Evolutionary conservation across 2,113 vertebrate species (phyloP), one percentile per base, ranked within the genome.

Genomic region (Condylura cristata): DNA sequence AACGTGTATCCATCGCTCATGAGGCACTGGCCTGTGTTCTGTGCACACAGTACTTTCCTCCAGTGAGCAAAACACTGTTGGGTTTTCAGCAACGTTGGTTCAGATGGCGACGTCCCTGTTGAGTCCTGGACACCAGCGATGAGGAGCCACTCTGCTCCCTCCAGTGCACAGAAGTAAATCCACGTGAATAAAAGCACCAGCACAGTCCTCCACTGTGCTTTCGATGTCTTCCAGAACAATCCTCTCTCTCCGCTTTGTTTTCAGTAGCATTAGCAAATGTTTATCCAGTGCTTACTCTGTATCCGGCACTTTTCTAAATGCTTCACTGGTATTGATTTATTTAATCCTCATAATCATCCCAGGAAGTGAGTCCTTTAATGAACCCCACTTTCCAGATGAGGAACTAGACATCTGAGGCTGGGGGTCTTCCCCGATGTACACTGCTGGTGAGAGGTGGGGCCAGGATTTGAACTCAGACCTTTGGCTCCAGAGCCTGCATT

Each of bases 61-160:
- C 16, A 14, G 6, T 24, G 39, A 63, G 85, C 20, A 30, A 17
- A 20, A 28, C 6, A 18, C 2, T 30, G 26, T 7, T 37, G 32
- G 7, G 5, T 51, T 37, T 46, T n/a, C 51, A 9, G 8, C 39
- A 71, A 63, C 48, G 79, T 80, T 20, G 12, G 28, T 26, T 11
- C 10, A 48, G 63, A 44, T 22, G 28, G 41, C 20, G 51, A 1
- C 44, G 34, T 48, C 60, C 32, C 72, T 30, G 32, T n/a, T 65
- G 37, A 63, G 7, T 26, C 4, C 63, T 7, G 37, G 26, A 53
- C 32, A 17, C 32, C 0, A 0, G 14, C 0, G 28, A 24, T 71
- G 37, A 72, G 90, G 56, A 80, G 28, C 70, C 22, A 2, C 79
- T 46, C 7, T 34, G 39, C 61, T 20, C 70, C 75, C 58, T 48